Evolutionary conservation across 2,888 invertebrate species (phyloP), one percentile per base, ranked within the genome.

Genomic region (Cantharis flavilabris): DNA sequence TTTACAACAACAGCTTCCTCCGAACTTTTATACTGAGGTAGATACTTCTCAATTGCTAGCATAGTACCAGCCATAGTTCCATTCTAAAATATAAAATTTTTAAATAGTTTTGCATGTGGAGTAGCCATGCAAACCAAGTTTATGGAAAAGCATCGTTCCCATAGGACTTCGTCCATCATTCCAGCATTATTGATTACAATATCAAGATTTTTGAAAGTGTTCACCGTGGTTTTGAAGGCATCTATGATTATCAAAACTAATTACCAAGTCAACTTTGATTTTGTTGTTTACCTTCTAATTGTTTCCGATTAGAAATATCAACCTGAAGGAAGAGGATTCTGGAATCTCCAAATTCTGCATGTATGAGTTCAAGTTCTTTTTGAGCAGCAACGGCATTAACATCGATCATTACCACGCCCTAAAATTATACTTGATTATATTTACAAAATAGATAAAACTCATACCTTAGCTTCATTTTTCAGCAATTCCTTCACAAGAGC

Each of bases 301-400:
- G 93, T 16, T 92, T 91, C 84, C 92, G 92, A 86, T 94, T 93
- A 0, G 94, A 94, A 80, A 94, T 94, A 85, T 94, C 94, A 82
- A 93, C 93, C 77, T 91, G 92, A 82, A 93, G 92, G 84, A 93
- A 94, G 78, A 93, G 87, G 3, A 92, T 92, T 76, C 91, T 92
- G 84, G 92, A 92, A 80, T 92, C 90, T 62, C 94, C 94, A 84
- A 92, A 92, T 84, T 92, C 91, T 30, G 90, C 89, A 14, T 91
- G 91, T 23, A 94, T 87, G 75, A 91, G 90, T 73, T 91, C 91
- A 1, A 91, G 90, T 49, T 93, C 89, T 83, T 91, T 91, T 80
- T 93, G 92, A 14, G 93, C 94, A 75, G 81, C 83, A 70, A 79
- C 73, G 7, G 72, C 76, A 73, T 85, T 80, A 1, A 86, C 75